Percentiles rank a stretch among this genome's conserved stretches.
Evolutionary conservation across 1,140 invertebrate species (phyloP).

Genomic region (Megathymus violae): DNA sequence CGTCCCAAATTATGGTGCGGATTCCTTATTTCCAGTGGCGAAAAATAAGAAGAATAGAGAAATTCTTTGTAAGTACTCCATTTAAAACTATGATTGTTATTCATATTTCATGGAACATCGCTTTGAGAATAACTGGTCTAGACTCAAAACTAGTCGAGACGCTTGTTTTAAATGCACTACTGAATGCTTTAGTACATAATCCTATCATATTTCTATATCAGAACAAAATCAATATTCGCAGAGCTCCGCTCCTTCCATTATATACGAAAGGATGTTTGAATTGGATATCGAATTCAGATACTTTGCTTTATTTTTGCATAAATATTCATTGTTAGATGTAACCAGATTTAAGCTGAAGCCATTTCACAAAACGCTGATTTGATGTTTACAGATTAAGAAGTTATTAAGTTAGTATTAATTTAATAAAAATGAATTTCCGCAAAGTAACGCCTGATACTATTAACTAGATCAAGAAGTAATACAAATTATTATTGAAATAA

Average conservation of each 20-base stretch:
- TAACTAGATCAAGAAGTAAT: no score
- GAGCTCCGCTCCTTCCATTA: conserved; percentile 14
- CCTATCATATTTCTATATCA: conserved; percentile 49
- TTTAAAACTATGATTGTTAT: no score
- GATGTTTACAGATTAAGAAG: no score
- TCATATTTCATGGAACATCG: no score
- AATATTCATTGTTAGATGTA: conserved; percentile 25
- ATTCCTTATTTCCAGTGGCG: no score
- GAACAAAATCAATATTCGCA: conserved; percentile 48
- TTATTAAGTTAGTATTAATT: no score
- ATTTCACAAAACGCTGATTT: conserved; percentile 13
- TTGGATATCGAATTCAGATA: conserved; percentile 22
- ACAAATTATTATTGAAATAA: no score
- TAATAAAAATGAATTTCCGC: no score
- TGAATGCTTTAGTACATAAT: conserved; percentile 48
- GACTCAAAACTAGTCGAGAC: conserved; percentile 62
- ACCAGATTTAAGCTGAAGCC: conserved; percentile 17
- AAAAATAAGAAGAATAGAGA: no score
- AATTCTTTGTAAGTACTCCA: no score
- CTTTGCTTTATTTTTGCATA: conserved; percentile 30
- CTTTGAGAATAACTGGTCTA: conserved; percentile 34
- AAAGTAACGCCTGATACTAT: no score
- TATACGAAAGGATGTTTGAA: conserved; percentile 28
- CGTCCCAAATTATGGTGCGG: no score
- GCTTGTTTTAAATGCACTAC: conserved; percentile 47